These are phyloP conservation scores for Ophion ellenae DNA, from an alignment of 2,888 invertebrate species.

Conservation along the genomic window DNA sequence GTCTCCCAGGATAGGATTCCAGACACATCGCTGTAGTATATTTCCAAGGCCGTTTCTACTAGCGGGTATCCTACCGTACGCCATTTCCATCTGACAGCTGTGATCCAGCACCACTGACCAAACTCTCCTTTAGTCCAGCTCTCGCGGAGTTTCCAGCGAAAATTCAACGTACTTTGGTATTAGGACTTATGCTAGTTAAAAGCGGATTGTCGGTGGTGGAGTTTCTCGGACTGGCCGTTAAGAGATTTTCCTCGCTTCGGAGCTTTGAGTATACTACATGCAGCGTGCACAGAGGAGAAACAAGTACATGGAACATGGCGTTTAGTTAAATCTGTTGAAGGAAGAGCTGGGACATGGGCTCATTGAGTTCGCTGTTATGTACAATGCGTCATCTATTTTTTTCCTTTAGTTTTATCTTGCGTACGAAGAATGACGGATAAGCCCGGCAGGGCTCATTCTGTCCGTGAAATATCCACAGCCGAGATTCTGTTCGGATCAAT, in stretches of 20 bases:
- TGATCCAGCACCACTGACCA: conserved; percentile 58
- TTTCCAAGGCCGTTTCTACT: conserved; percentile 4
- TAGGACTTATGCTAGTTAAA: conserved; percentile 67
- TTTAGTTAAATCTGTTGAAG: not conserved
- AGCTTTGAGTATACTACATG: not conserved
- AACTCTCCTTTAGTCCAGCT: conserved; percentile 66
- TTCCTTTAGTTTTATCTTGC: not conserved
- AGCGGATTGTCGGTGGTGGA: conserved; percentile 55
- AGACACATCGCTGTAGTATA: conserved; percentile 38
- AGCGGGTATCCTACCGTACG: conserved; percentile 14
- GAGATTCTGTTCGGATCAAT: conserved; percentile 55
- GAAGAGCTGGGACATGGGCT: not conserved
- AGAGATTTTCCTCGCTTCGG: conserved; percentile 39
- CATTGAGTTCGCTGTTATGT: not conserved
- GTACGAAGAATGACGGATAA: conserved; percentile 12
- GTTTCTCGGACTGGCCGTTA: conserved; percentile 51
- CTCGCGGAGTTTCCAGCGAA: conserved; percentile 54
- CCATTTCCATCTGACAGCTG: conserved; percentile 61
- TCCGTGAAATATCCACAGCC: conserved; percentile 9
- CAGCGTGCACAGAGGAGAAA: not conserved
- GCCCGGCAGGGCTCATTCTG: conserved; percentile 13
- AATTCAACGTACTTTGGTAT: conserved; percentile 54
- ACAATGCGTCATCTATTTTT: not conserved
- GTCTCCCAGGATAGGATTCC: conserved; percentile 10
- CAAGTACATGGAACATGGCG: not conserved